Conservation (phyloP, 2,113 vertebrate genomes). For the Corapipo altera region DNA sequence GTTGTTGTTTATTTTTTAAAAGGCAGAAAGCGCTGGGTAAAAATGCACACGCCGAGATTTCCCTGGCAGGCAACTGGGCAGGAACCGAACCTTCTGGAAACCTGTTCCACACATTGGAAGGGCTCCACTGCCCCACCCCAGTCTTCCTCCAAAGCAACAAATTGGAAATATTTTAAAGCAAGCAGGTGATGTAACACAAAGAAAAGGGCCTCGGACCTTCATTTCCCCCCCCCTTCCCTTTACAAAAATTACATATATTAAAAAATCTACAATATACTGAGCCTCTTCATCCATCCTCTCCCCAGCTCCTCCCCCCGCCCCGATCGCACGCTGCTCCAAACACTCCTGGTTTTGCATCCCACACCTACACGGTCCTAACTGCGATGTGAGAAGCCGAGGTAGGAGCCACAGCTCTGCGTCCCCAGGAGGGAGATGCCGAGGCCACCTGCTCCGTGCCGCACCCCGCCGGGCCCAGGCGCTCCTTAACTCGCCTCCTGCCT, state of each 20-base stretch:
- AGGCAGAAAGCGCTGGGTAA: not conserved
- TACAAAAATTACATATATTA: not conserved
- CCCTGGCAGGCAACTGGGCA: not conserved
- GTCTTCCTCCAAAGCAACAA: not conserved
- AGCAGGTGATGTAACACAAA: not conserved
- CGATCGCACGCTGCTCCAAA: not conserved
- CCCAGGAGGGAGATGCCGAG: not conserved
- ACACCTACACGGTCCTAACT: not conserved
- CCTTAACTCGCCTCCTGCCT: conserved; percentile 30
- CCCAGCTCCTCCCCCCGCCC: not conserved
- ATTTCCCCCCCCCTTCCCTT: not conserved
- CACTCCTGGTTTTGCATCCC: not conserved
- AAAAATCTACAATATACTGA: not conserved
- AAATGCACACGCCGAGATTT: not conserved
- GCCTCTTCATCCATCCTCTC: not conserved
- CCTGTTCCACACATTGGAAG: rapidly evolving
- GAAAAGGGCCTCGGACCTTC: not conserved
- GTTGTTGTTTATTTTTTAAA: not conserved
- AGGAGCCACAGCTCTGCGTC: not conserved
- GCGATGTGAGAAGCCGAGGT: not conserved
- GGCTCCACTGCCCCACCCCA: not conserved
- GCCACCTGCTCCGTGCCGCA: not conserved
- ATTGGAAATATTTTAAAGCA: not conserved
- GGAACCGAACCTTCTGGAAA: not conserved
- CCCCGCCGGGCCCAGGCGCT: not conserved